phyloP scores from a whole-genome alignment of 2,888 invertebrate genomes.

The Charanyca ferruginea region DNA sequence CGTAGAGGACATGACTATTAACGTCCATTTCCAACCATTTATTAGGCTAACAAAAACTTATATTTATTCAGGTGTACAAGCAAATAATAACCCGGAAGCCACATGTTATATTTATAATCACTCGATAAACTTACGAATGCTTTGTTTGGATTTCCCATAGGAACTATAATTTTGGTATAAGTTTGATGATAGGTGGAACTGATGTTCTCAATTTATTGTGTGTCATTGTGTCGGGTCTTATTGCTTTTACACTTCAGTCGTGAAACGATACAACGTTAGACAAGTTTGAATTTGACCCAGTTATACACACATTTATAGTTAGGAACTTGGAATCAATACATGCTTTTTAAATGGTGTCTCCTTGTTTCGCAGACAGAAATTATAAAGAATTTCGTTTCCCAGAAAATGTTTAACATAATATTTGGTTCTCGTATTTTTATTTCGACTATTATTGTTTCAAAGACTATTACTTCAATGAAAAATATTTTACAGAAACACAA shows the following conservation, averaged over 20 bases:
- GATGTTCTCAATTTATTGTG: conserved; percentile 11
- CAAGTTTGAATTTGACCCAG: no score
- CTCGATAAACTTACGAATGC: conserved; percentile 34
- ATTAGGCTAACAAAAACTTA: conserved; percentile 6
- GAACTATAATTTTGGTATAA: conserved; percentile 26
- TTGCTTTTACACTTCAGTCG: conserved; percentile 14
- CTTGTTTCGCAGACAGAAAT: no score
- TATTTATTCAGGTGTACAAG: conserved; percentile 16
- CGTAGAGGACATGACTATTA: conserved; percentile 21
- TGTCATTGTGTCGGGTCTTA: conserved; percentile 7
- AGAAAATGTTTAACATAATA: no score
- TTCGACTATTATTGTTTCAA: no score
- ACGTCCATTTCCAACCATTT: conserved; percentile 23
- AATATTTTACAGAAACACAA: no score
- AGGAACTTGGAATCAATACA: not conserved
- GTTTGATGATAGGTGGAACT: conserved; percentile 15
- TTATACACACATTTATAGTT: no score
- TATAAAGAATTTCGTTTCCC: no score
- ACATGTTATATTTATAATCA: conserved; percentile 32
- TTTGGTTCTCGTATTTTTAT: no score
- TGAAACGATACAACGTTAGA: not conserved
- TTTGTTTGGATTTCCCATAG: conserved; percentile 35
- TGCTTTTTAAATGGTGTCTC: no score
- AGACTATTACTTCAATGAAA: no score
- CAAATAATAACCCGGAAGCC: conserved; percentile 3